Evolutionary conservation across 2,797 vertebrate species (phyloP).

Genomic region (Halcyon badia): DNA sequence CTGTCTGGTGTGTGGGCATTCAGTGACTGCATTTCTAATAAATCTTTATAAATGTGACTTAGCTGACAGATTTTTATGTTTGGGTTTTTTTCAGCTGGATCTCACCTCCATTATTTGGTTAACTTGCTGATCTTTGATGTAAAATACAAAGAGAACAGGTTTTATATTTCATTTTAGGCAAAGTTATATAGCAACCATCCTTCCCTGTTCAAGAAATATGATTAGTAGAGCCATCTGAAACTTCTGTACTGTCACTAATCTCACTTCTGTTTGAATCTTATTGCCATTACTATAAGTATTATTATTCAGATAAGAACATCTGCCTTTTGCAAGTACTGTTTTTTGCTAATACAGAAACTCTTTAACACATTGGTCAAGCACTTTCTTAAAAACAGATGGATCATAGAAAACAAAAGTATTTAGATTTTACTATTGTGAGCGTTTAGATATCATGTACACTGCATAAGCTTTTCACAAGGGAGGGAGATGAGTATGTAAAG

Average conservation of each 20-base stretch:
- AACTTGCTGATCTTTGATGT: neutral
- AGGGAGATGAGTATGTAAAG: neutral
- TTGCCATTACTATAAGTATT: neutral
- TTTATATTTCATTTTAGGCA: neutral
- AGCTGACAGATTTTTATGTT: neutral
- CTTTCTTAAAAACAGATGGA: constrained; percentile 49
- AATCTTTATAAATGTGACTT: neutral
- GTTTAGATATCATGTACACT: neutral
- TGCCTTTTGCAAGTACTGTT: neutral
- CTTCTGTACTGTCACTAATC: neutral
- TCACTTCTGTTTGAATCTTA: neutral
- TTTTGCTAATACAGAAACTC: constrained; percentile 56
- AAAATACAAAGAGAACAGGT: neutral
- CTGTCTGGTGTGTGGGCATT: neutral
- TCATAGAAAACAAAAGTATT: constrained; percentile 30
- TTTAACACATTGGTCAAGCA: neutral
- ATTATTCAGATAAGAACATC: neutral
- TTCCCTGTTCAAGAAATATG: neutral
- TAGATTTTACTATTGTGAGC: neutral
- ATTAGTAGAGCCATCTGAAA: neutral
- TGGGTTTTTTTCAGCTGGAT: neutral
- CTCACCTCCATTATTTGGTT: neutral
- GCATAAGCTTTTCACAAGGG: neutral
- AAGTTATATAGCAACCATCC: neutral
- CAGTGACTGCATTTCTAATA: neutral